These are phyloP conservation scores for Idris sp. DNA, from an alignment of 1,140 invertebrate genomes.

Conservation along the genomic window DNA sequence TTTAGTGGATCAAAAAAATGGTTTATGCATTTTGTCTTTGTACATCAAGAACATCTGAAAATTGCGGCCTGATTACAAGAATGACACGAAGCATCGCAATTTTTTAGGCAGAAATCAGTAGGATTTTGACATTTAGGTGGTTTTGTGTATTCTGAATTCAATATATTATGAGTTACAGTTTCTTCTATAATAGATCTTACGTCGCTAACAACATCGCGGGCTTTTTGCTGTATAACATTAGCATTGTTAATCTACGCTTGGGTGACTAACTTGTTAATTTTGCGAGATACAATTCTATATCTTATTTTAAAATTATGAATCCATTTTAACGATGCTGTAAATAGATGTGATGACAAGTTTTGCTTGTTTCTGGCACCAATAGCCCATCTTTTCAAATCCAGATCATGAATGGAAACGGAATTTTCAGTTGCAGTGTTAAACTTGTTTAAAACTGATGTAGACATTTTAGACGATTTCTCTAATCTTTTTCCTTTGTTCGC, in stretches of 20 bases:
- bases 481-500: neutral
- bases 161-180: no score
- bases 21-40: no score
- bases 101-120: no score
- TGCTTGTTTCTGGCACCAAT: slow-evolving; percentile 12
- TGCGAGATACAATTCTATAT: slow-evolving; percentile 30
- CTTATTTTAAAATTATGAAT: slow-evolving; percentile 34
- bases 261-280: slow-evolving; percentile 35
- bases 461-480: slow-evolving; percentile 3
- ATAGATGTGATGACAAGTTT: slow-evolving; percentile 22
- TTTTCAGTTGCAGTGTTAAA: slow-evolving; percentile 25
- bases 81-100: no score
- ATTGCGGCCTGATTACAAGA: no score
- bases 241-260: slow-evolving; percentile 17
- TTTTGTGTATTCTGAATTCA: neutral
- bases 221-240: slow-evolving; percentile 11
- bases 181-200: slow-evolving; percentile 22
- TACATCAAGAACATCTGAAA: no score
- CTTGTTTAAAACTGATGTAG: slow-evolving; percentile 15
- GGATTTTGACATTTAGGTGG: neutral
- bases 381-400: slow-evolving; percentile 25
- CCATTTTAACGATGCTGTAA: slow-evolving; percentile 17
- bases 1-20: no score
- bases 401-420: slow-evolving; percentile 32
- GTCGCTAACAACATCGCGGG: slow-evolving; percentile 8